Percentiles rank a stretch among this genome's conserved stretches.
These are phyloP conservation scores for Sinella curviseta DNA, from an alignment of 1,140 invertebrate genomes.

Conservation along the genomic window DNA sequence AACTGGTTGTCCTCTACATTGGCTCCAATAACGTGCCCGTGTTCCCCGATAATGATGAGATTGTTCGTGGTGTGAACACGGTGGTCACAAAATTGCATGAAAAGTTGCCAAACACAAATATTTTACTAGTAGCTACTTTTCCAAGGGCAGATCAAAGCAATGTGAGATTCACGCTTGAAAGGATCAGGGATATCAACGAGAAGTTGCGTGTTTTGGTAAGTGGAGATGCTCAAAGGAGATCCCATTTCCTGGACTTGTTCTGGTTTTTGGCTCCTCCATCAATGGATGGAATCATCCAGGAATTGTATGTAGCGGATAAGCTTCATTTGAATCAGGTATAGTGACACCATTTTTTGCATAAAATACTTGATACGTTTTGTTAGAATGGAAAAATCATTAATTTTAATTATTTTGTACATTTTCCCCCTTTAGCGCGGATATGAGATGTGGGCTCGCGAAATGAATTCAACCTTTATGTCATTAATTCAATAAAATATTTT, in stretches of 20 bases:
- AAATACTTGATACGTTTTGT: background rate
- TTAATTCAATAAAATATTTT: background rate
- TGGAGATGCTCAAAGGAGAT: background rate
- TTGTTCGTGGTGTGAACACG: background rate
- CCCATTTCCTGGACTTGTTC: background rate
- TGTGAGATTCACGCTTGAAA: background rate
- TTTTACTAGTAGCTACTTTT: background rate
- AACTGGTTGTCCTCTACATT: constrained; percentile 59
- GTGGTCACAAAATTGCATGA: background rate
- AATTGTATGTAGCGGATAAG: background rate
- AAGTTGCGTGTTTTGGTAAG: background rate
- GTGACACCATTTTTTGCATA: background rate
- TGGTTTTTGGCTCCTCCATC: background rate
- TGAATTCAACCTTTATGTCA: background rate
- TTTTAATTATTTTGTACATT: background rate
- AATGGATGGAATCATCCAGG: background rate
- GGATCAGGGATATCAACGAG: background rate
- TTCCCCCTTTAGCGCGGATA: background rate
- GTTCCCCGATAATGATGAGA: background rate
- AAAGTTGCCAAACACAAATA: constrained; percentile 4
- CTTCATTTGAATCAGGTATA: background rate
- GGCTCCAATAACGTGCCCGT: constrained; percentile 14
- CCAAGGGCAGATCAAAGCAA: background rate
- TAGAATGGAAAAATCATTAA: background rate
- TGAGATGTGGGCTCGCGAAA: background rate